These are phyloP conservation scores for Tetragnatha montana DNA, from an alignment of 2,888 invertebrate species.

Conservation along the genomic window DNA sequence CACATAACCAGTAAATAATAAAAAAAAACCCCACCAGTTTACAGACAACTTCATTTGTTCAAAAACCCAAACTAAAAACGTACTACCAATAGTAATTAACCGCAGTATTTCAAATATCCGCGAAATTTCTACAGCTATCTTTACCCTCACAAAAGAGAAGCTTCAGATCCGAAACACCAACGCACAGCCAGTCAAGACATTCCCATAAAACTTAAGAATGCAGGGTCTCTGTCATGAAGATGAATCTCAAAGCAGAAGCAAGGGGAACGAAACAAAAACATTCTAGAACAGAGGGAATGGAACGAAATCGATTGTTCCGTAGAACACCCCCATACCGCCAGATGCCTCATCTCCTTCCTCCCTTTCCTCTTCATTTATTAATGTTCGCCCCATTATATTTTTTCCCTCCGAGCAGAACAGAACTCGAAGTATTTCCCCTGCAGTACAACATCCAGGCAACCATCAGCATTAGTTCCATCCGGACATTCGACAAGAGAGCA, in stretches of 20 bases:
- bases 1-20: too few species aligned
- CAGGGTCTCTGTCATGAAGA: neutral
- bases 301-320: slow-evolving; percentile 25
- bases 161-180: too few species aligned
- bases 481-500: neutral
- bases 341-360: slow-evolving; percentile 8
- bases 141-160: too few species aligned
- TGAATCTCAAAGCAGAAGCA: neutral
- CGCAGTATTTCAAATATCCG: too few species aligned
- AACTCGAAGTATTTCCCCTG: neutral
- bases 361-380: slow-evolving; percentile 26
- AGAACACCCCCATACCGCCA: slow-evolving; percentile 2
- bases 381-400: slow-evolving; percentile 33
- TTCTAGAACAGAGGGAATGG: slow-evolving; percentile 7
- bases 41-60: too few species aligned
- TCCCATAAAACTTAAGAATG: neutral
- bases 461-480: neutral
- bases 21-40: too few species aligned
- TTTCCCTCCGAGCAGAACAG: neutral
- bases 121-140: too few species aligned
- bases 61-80: too few species aligned
- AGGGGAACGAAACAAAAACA: neutral
- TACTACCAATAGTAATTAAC: too few species aligned
- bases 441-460: too few species aligned
- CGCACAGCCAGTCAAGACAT: neutral